phyloP scores from a whole-genome alignment of 92 coral and sea anemone species.

The Actinostola sp. region DNA sequence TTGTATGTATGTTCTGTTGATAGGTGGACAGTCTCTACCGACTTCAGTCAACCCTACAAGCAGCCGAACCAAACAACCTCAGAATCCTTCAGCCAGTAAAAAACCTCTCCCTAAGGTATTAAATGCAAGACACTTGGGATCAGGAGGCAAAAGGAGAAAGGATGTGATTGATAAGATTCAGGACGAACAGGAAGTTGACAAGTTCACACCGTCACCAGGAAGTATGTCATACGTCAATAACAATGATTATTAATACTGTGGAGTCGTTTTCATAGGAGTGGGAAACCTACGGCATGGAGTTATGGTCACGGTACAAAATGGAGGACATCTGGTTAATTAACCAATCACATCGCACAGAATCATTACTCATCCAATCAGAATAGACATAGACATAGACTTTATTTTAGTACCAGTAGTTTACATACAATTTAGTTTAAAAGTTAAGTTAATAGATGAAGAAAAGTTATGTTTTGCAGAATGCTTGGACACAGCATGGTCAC shows the following conservation, averaged over 20 bases:
- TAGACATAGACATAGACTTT: too few species aligned
- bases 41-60: constrained; percentile 80
- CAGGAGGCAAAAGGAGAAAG: constrained; percentile 86
- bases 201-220: constrained; percentile 75
- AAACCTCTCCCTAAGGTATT: constrained; percentile 72
- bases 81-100: constrained; percentile 44
- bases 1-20: not conserved
- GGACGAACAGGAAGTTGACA: constrained; percentile 49
- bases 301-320: too few species aligned
- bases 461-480: too few species aligned
- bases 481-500: too few species aligned
- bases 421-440: too few species aligned
- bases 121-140: constrained; percentile 75
- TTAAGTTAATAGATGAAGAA: too few species aligned
- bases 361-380: too few species aligned
- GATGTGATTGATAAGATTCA: constrained; percentile 73
- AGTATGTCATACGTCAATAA: constrained; percentile 56
- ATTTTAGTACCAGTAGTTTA: too few species aligned
- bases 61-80: constrained; percentile 62
- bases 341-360: too few species aligned
- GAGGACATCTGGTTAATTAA: too few species aligned
- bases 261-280: not conserved
- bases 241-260: too few species aligned
- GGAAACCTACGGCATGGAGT: too few species aligned
- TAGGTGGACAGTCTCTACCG: constrained; percentile 89